Base-by-base conservation (phyloP, 2,113 vertebrate species). In the Oryzias woworae region DNA sequence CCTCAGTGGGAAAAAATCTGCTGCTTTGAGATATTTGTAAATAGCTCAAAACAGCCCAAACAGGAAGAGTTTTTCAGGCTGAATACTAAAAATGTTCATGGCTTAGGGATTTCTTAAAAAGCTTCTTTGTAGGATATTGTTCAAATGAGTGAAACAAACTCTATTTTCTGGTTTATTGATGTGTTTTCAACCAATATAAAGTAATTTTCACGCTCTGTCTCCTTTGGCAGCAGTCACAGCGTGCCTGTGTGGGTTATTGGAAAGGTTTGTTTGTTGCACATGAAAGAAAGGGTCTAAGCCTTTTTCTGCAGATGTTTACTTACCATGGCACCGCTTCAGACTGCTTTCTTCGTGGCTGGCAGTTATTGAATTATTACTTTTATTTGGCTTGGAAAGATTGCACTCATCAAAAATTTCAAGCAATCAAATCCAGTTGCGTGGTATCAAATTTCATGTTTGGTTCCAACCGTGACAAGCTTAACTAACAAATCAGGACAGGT, bases 371-470 rank as follows among this genome's bases (percentile, higher is more conserved):
- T 75, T 53, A 70, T 85, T 84, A 78, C 74, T 82, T 87, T 84
- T 84, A 73, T 88, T 72, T 82, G 58, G 72, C 53, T 75, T 46
- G 58, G 75, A 26, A 83, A 71, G 75, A 89, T 77, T 88, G 76
- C 70, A 58, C 43, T 22, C 77, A 63, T 74, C 68, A 72, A 62
- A 79, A 71, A 74, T 83, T 88, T 80, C 44, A 49, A 69, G 80
- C 78, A 87, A 90, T 73, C 84, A 80, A 73, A 81, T 80, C 62
- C 68, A 84, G 83, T 89, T 84, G 83, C 83, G 77, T 76, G 68
- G 66, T 61, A 87, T 86, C 63, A 71, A 24, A 85, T 89, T 63
- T 71, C 70, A 81, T 78, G 82, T 86, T 84, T 73, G 73, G 48
- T 17, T 80, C 68, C 62, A 77, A 77, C 78, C 82, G 79, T 82